phyloP scores from a whole-genome alignment of 2,888 invertebrate species.

The Carterocephalus palaemon region DNA sequence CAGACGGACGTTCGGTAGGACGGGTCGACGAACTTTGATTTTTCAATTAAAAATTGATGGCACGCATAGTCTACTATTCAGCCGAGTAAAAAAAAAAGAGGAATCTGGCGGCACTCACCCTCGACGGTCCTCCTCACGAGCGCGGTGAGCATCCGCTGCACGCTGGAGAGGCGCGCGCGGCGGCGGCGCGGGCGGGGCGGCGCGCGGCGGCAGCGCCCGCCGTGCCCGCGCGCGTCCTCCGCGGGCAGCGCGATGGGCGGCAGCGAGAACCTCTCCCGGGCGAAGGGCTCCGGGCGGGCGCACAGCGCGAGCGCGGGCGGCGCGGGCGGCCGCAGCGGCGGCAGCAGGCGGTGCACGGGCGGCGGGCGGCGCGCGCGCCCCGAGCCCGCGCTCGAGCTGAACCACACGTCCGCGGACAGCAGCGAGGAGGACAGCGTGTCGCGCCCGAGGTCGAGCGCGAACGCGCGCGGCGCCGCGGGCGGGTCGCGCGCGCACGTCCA shows the following conservation, averaged over 20 bases:
- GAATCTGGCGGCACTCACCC: constrained; percentile 43
- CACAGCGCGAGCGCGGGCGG: constrained; percentile 44
- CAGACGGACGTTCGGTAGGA: no score
- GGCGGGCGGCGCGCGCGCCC: constrained; percentile 41
- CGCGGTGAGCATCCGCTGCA: constrained; percentile 52
- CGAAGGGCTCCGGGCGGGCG: constrained; percentile 45
- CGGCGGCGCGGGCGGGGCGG: constrained; percentile 18
- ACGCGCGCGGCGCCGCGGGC: constrained; percentile 39
- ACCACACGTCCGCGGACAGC: constrained; percentile 54
- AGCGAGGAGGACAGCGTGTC: constrained; percentile 52
- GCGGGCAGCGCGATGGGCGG: constrained; percentile 48
- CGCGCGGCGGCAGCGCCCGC: constrained; percentile 11
- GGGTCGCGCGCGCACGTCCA: constrained; percentile 45
- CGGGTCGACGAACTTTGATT: no score
- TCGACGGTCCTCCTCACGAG: constrained; percentile 53
- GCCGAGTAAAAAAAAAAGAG: no score
- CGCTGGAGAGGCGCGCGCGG: constrained; percentile 44
- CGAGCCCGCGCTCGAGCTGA: constrained; percentile 46
- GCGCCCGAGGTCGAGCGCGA: constrained; percentile 38
- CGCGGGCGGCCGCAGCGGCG: constrained; percentile 56
- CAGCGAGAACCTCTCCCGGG: constrained; percentile 36
- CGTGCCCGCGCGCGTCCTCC: constrained; percentile 27
- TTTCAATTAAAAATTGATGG: no score
- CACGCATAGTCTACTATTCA: no score
- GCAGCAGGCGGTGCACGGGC: constrained; percentile 51